A percentile compares a stretch with the other conserved stretches of the same genome.
Conservation (phyloP, 2,888 invertebrate genomes). For the Eupithecia centaureata region DNA sequence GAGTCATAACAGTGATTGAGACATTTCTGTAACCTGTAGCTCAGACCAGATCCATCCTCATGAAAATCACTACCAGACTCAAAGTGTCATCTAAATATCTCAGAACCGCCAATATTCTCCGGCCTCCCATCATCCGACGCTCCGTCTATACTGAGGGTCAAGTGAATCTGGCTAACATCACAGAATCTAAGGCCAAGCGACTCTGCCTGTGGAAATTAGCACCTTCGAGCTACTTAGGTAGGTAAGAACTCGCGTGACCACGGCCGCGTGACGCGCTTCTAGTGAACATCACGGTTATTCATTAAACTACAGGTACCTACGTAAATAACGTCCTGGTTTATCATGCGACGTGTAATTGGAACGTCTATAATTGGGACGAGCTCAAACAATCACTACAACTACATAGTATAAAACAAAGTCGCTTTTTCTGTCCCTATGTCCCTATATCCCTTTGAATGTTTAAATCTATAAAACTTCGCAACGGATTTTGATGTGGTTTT, state of each 20-base stretch:
- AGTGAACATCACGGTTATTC: neutral
- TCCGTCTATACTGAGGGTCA: neutral
- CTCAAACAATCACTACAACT: neutral
- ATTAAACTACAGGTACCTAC: neutral
- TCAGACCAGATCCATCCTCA: neutral
- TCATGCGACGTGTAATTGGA: neutral
- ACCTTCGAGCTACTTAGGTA: constrained; percentile 23
- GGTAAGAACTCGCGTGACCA: constrained; percentile 34
- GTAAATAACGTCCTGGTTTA: neutral
- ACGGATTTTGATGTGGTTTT: too few relatives aligned
- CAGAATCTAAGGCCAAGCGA: neutral
- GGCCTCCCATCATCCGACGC: neutral
- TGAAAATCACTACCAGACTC: neutral
- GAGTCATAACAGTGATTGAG: neutral
- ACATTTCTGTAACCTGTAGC: neutral
- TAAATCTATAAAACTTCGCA: too few relatives aligned
- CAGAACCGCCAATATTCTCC: neutral
- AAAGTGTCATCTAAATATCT: neutral
- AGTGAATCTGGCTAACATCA: neutral
- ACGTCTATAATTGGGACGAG: neutral
- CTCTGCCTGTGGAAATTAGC: constrained; percentile 27
- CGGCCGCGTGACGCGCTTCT: constrained; percentile 19
- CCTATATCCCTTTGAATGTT: too few relatives aligned
- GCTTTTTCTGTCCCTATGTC: too few relatives aligned
- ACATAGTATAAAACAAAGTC: too few relatives aligned